These are phyloP conservation scores for Gandaritis pyraliata DNA, from an alignment of 2,888 invertebrate species.

Conservation along the genomic window DNA sequence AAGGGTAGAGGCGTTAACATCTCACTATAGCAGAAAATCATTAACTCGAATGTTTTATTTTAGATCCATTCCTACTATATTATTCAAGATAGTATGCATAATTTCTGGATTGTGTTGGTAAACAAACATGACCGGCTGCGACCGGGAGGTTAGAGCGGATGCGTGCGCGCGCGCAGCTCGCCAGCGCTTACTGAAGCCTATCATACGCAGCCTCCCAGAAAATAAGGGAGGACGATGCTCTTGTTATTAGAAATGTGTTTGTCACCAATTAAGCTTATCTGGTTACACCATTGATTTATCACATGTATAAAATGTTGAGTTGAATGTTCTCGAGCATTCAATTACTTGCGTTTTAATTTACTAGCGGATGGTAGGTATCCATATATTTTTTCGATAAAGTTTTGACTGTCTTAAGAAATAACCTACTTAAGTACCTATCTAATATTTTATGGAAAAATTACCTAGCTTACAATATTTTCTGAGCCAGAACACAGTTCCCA, in stretches of 20 bases:
- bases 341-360: constrained; percentile 7
- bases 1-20: constrained; percentile 73
- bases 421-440: too few relatives aligned
- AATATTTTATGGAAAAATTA: too few relatives aligned
- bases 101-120: constrained; percentile 62
- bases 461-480: background rate
- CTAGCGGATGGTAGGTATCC: background rate
- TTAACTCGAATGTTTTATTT: constrained; percentile 60
- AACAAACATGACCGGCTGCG: constrained; percentile 60
- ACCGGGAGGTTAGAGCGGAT: constrained; percentile 52
- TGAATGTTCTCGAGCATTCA: constrained; percentile 1
- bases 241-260: constrained; percentile 17
- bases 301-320: background rate
- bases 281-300: constrained; percentile 11
- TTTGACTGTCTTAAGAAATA: background rate
- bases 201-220: constrained; percentile 69
- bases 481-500: background rate
- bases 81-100: constrained; percentile 52
- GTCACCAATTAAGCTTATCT: constrained; percentile 17
- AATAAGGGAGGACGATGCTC: constrained; percentile 57
- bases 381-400: too few relatives aligned
- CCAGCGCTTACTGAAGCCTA: constrained; percentile 79
- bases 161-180: constrained; percentile 79
- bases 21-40: constrained; percentile 73
- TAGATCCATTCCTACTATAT: constrained; percentile 42